Conservation (phyloP, 2,797 vertebrate genomes). For the Ctenosaura bakeri region DNA sequence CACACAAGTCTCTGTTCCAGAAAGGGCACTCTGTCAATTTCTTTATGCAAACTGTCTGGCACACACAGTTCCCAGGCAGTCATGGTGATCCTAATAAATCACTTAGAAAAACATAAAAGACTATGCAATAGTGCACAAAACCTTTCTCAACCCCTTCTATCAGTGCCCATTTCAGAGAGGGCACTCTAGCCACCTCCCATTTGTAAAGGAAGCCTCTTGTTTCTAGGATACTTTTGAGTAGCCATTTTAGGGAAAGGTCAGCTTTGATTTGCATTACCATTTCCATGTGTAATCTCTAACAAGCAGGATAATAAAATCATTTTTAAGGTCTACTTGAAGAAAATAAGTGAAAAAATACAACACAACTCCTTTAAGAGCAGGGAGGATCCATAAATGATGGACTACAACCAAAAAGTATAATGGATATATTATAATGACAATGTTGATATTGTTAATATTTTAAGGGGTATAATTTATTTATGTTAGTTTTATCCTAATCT, state of each 20-base stretch:
- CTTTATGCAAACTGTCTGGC: slow-evolving; percentile 26
- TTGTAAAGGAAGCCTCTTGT: not conserved
- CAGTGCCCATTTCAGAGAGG: not conserved
- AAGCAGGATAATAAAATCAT: not conserved
- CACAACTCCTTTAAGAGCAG: not conserved
- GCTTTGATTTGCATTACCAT: not conserved
- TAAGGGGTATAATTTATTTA: not conserved
- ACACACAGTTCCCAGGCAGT: slow-evolving; percentile 22
- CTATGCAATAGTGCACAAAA: slow-evolving; percentile 8
- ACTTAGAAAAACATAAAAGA: not conserved
- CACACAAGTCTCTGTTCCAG: not conserved
- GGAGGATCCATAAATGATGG: not conserved
- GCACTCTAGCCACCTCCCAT: not conserved
- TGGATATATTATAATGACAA: not conserved
- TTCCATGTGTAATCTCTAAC: not conserved
- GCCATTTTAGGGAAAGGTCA: slow-evolving; percentile 1
- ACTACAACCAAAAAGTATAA: not conserved
- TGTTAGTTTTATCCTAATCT: not conserved
- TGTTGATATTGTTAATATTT: not conserved
- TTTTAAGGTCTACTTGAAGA: not conserved
- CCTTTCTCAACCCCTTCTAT: not conserved
- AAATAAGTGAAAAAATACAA: not conserved
- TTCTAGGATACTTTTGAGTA: not conserved
- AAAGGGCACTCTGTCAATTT: slow-evolving; percentile 1
- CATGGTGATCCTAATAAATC: slow-evolving; percentile 9